These are phyloP conservation scores for Diloba caeruleocephala DNA, from an alignment of 2,888 invertebrate species.

Conservation along the genomic window DNA sequence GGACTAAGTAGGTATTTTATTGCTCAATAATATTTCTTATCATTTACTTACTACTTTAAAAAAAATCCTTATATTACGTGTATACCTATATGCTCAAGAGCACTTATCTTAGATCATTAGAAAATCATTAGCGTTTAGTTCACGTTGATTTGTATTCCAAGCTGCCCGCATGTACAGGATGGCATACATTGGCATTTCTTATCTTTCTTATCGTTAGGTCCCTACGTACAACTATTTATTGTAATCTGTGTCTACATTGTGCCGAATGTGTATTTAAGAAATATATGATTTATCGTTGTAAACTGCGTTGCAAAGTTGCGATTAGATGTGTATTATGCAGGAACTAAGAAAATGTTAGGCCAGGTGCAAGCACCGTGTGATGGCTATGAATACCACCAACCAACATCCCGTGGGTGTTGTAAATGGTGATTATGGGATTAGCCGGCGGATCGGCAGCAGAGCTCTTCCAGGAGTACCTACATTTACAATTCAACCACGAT, in stretches of 20 bases:
- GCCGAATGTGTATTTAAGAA: constrained; percentile 24
- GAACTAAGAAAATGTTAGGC: no score
- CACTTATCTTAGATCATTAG: constrained; percentile 31
- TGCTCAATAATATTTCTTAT: constrained; percentile 10
- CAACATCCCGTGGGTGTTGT: no score
- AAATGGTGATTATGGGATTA: no score
- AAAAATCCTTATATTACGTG: constrained; percentile 9
- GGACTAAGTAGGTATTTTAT: constrained; percentile 3
- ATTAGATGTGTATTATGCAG: no score
- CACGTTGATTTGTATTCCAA: constrained; percentile 28
- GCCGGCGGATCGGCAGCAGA: no score
- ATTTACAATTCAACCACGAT: no score
- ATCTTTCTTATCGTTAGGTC: constrained; percentile 42
- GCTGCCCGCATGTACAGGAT: constrained; percentile 16
- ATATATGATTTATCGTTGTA: constrained; percentile 30
- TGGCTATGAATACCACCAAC: no score
- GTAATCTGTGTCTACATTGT: constrained; percentile 29
- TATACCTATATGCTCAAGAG: constrained; percentile 4
- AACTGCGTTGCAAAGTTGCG: no score
- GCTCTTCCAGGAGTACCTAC: no score
- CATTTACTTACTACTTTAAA: constrained; percentile 5
- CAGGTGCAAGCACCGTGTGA: no score
- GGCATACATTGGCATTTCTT: constrained; percentile 31
- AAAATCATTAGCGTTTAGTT: constrained; percentile 36
- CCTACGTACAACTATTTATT: constrained; percentile 43